These are phyloP conservation scores for Pterophyllum scalare DNA, from an alignment of 2,113 vertebrate genomes.

Conservation along the genomic window DNA sequence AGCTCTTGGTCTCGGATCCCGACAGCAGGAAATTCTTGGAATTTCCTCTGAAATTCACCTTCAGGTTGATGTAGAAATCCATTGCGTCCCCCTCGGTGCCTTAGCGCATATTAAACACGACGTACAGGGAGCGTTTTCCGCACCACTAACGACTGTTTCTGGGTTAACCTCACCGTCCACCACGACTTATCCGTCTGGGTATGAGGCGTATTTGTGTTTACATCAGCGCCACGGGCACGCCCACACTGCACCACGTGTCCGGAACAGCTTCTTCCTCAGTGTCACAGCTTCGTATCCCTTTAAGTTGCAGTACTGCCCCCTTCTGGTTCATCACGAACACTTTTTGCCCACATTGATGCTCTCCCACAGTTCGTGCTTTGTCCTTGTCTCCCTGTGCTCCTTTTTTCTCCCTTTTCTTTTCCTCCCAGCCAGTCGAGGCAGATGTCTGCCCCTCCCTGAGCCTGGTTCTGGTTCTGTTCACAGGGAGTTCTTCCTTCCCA, in stretches of 20 bases:
- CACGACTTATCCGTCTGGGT: constrained; percentile 31
- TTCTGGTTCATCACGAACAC: neutral
- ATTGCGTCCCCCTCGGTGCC: constrained; percentile 45
- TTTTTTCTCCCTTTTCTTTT: too few relatives aligned
- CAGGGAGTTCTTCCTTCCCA: too few relatives aligned
- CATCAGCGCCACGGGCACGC: constrained; percentile 70
- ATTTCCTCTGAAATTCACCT: constrained; percentile 83
- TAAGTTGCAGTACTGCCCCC: neutral
- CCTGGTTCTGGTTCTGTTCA: too few relatives aligned
- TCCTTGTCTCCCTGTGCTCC: too few relatives aligned
- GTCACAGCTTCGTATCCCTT: neutral
- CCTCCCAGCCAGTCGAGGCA: too few relatives aligned
- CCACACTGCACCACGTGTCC: constrained; percentile 65
- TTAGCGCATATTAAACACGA: constrained; percentile 48
- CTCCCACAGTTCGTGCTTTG: too few relatives aligned
- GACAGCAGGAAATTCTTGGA: constrained; percentile 85
- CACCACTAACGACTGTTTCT: neutral
- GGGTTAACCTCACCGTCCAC: constrained; percentile 41
- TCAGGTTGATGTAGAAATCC: constrained; percentile 82
- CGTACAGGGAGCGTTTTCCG: neutral
- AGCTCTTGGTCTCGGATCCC: constrained; percentile 88
- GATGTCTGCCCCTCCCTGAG: too few relatives aligned
- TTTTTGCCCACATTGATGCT: too few relatives aligned
- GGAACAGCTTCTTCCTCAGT: constrained; percentile 17
- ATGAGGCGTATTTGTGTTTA: constrained; percentile 77